A percentile compares a stretch with the other conserved stretches of the same genome.
Evolutionary conservation across 2,113 vertebrate species (phyloP).

Genomic region (Salvelinus namaycush): DNA sequence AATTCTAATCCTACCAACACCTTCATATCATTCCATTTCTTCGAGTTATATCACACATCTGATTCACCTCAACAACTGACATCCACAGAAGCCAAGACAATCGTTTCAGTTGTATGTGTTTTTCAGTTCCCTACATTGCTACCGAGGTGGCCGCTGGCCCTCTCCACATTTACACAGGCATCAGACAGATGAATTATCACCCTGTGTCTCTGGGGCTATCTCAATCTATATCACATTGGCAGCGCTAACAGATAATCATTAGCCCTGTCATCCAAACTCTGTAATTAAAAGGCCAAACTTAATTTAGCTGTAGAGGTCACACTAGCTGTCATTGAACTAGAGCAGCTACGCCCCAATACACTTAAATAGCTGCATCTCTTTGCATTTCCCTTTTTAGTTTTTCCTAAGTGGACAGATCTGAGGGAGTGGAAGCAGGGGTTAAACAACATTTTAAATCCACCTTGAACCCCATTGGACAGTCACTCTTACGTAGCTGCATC

Average conservation of each 20-base stretch:
- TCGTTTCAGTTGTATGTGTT: slow-evolving; percentile 10
- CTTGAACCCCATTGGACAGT: background rate
- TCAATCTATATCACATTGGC: slow-evolving; percentile 57
- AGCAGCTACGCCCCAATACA: slow-evolving; percentile 24
- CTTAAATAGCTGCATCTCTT: slow-evolving; percentile 7
- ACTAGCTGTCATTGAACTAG: slow-evolving; percentile 37
- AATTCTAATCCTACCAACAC: too few species aligned
- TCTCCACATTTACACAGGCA: slow-evolving; percentile 37
- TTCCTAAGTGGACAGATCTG: background rate
- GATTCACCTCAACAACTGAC: too few species aligned
- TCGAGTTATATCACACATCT: too few species aligned
- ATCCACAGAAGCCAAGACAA: background rate
- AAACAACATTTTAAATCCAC: background rate
- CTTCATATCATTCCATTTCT: too few species aligned
- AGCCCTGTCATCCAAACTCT: slow-evolving; percentile 45
- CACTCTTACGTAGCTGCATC: slow-evolving; percentile 9
- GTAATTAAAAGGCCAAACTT: slow-evolving; percentile 66
- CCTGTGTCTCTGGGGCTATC: slow-evolving; percentile 39
- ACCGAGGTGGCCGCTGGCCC: slow-evolving; percentile 9
- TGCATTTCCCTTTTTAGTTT: background rate
- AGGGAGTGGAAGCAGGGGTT: background rate
- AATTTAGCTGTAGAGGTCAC: slow-evolving; percentile 61
- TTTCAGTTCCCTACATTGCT: slow-evolving; percentile 17
- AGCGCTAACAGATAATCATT: slow-evolving; percentile 68
- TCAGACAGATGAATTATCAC: slow-evolving; percentile 46